phyloP scores from a whole-genome alignment of 2,113 vertebrate genomes.

The Lucifuga dentata region DNA sequence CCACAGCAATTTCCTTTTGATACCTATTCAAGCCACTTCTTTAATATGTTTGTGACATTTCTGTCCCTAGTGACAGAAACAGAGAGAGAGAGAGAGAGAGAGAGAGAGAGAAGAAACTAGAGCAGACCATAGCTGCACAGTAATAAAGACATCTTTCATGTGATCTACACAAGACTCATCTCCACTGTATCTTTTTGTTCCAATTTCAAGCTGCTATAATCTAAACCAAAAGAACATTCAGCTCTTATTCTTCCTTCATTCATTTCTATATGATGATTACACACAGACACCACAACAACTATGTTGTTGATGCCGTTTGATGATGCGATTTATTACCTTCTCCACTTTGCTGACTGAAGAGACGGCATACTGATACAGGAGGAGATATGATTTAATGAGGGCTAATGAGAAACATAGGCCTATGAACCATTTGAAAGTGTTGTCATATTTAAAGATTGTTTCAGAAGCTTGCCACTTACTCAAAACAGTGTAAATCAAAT shows the following conservation, averaged over 20 bases:
- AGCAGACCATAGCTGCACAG: conserved; percentile 1
- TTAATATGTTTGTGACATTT: conserved; percentile 3
- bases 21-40: conserved; percentile 41
- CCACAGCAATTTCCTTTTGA: conserved; percentile 33
- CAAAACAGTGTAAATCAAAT: conserved; percentile 73
- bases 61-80: not conserved
- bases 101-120: conserved; percentile 15
- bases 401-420: conserved; percentile 71
- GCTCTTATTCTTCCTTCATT: conserved; percentile 42
- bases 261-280: conserved; percentile 50
- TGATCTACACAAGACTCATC: conserved; percentile 21
- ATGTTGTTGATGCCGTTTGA: conserved; percentile 63
- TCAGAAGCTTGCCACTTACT: conserved; percentile 59
- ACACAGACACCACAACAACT: conserved; percentile 39
- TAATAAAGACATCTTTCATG: conserved; percentile 27
- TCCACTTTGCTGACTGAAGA: conserved; percentile 60
- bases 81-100: conserved; percentile 24
- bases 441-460: conserved; percentile 71
- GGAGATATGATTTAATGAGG: conserved; percentile 81
- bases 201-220: conserved; percentile 41
- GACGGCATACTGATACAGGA: conserved; percentile 62
- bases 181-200: conserved; percentile 33
- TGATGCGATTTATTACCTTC: conserved; percentile 80
- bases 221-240: conserved; percentile 27
- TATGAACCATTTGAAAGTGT: conserved; percentile 71